Percentiles rank a stretch among this genome's conserved stretches.
phyloP scores from a whole-genome alignment of 2,797 vertebrate genomes.

The Sebastes oblongus region DNA sequence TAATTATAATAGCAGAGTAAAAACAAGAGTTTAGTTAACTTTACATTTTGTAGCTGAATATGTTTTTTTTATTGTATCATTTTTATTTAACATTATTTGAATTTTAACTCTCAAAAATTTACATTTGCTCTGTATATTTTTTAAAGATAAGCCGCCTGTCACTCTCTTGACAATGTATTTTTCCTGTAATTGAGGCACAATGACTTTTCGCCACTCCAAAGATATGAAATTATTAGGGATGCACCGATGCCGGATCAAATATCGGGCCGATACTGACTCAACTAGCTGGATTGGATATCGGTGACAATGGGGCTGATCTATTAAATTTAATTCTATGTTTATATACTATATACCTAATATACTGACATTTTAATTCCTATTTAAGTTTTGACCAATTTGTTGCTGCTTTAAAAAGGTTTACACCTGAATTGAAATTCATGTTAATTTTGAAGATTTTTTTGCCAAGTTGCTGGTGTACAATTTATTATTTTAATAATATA shows the following conservation, averaged over 20 bases:
- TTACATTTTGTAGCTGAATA: not conserved
- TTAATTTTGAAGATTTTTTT: too few relatives aligned
- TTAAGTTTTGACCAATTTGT: too few relatives aligned
- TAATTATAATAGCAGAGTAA: conserved; percentile 19
- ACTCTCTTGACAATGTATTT: not conserved
- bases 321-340: too few relatives aligned
- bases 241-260: too few relatives aligned
- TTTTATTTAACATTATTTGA: not conserved
- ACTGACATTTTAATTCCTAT: too few relatives aligned
- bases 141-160: not conserved
- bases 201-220: not conserved
- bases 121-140: not conserved
- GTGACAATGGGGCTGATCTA: too few relatives aligned
- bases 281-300: too few relatives aligned
- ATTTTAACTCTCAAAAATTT: conserved; percentile 2
- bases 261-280: too few relatives aligned
- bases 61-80: not conserved
- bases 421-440: accelerated
- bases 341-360: too few relatives aligned
- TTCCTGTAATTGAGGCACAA: not conserved
- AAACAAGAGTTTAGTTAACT: not conserved
- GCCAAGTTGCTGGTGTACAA: too few relatives aligned
- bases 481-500: too few relatives aligned
- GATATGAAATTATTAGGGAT: not conserved
- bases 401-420: too few relatives aligned